Evolutionary conservation across 1,140 invertebrate species (phyloP), one percentile per base, ranked within the genome.

Genomic region (Asbolus verrucosus): DNA sequence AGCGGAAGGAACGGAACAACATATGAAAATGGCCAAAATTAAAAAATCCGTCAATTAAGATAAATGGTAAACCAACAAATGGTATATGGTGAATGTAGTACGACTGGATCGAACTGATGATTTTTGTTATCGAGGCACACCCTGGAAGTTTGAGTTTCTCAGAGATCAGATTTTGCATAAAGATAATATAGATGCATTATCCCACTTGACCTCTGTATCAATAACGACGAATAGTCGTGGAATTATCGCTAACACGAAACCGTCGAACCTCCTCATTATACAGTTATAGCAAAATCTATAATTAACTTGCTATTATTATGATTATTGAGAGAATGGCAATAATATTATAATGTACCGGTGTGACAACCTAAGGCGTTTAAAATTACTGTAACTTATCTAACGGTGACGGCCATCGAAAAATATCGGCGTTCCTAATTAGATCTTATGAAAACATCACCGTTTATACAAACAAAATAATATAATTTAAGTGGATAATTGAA

Each of bases 281-380:
- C 46, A 54, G 46, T 54, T 54, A 54, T 54, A 54, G 27, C 19
- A 54, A 54, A 54, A 54, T 54, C 46, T 54, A 54, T 54, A 54
- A 54, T 54, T 54, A 54, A 54, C 19, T 54, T 54, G 19, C 46
- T 54, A 54, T 54, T 54, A 54, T 54, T 54, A 54, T 54, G 46
- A 54, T 54, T 54, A 54, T 54, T 54, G 46, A 13, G 21, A 21
- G 46, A 54, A 54, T 54, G 46, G 46, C 46, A 54, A 54, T 54
- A 54, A 54, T 54, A 54, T 54, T 54, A 54, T 54, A 54, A 54
- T 54, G 46, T 30, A 54, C 8, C 46, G 46, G 46, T 54, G 46
- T 54, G 46, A 54, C 46, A 54, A 27, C 46, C 46, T 54, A 54
- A 54, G 46, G 46, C 46, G 46, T 14, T 54, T 27, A 14, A 54